Evolutionary conservation across 2,113 vertebrate genomes (phyloP).

Genomic region (Benitochromis conjunctus): DNA sequence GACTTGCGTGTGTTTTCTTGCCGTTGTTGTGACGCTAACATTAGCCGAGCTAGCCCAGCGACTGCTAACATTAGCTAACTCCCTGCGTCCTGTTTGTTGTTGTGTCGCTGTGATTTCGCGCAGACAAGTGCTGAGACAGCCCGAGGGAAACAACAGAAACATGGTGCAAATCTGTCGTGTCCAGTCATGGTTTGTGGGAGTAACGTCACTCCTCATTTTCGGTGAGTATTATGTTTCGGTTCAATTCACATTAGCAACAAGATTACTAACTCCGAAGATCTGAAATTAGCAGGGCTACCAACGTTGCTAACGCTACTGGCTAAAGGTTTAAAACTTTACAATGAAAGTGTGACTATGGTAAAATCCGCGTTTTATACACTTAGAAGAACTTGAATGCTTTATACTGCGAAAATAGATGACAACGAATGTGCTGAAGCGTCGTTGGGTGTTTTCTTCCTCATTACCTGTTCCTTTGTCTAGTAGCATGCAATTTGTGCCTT

Average conservation of each 20-base stretch:
- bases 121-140: neutral
- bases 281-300: neutral
- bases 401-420: neutral
- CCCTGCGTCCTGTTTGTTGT: neutral
- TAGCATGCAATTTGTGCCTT: neutral
- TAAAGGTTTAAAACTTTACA: neutral
- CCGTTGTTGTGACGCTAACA: neutral
- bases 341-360: neutral
- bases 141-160: slow-evolving; percentile 3
- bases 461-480: neutral
- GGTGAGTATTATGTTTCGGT: slow-evolving; percentile 43
- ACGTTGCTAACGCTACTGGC: neutral
- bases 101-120: neutral
- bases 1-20: neutral
- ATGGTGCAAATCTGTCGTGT: slow-evolving; percentile 42
- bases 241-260: neutral
- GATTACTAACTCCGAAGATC: neutral
- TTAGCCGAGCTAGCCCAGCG: slow-evolving; percentile 23
- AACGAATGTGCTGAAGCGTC: neutral
- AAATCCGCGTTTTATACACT: neutral
- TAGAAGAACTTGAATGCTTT: neutral
- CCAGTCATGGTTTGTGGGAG: slow-evolving; percentile 24
- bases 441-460: neutral
- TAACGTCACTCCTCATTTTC: slow-evolving; percentile 43
- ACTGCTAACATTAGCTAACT: neutral